Evolutionary conservation across 2,113 vertebrate species (phyloP), one percentile per base, ranked within the genome.

Genomic region (human): DNA sequence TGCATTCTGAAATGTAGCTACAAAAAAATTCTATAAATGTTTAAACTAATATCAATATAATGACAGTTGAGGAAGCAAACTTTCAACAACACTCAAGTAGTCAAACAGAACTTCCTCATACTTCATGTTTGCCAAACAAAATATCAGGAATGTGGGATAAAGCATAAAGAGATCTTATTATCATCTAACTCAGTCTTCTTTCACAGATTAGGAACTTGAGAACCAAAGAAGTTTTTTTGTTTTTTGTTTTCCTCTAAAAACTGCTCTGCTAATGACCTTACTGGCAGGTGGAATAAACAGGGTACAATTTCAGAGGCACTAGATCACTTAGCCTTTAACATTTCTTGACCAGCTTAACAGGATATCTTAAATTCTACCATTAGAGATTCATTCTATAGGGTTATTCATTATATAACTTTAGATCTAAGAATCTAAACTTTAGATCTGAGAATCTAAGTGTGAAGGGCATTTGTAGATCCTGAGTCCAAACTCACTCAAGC

Each of bases 51-150:
- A 73, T 82, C 32, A 75, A 80, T 22, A 73, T 78, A 89, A 87
- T 89, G 87, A 89, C 70, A 85, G 68, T 18, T 61, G 88, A 88
- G 80, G 92, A 92, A 95, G 95, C 38, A 93, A 96, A 88, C 72
- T 55, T 86, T 38, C 25, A n/a, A n/a, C 81, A 80, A 52, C n/a
- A 43, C 6, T 84, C 43, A 43, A 86, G 57, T 5, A 32, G 30
- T 89, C 50, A 78, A 55, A 40, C n/a, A 72, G 76, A 35, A 35
- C 55, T 57, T 59, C 25, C 52, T 55, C 18, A 25, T 5, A 17
- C 32, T 35, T 43, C 35, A 23, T 1, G 13, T 40, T 64, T 64
- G 78, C 93, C 97, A 95, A 88, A 59, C 23, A 86, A 87, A 93
- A 92, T 82, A 78, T 22, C 30, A 16, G 13, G 11, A 81, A 86